Base-by-base conservation (phyloP, 2,113 vertebrate genomes). In the Podarcis cretensis region DNA sequence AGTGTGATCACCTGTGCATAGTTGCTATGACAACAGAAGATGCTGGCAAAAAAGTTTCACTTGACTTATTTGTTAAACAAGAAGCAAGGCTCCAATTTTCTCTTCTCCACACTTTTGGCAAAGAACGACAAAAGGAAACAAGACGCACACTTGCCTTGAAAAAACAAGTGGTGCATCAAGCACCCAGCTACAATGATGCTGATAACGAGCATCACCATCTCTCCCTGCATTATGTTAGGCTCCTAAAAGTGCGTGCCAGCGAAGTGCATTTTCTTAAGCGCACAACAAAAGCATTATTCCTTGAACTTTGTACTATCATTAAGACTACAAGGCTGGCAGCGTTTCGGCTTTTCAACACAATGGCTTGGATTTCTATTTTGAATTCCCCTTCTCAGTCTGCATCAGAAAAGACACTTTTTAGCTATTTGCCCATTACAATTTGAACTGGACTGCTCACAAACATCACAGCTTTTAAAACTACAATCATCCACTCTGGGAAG, bases 1-100 rank as follows among this genome's bases (percentile, higher is more conserved):
- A 92, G 74, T 92, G 43, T 5, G 16, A 73, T 77, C 81, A 83
- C 85, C 80, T 90, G 84, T 75, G 43, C 65, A 89, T 78, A 90
- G 95, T 92, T 92, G 84, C 91, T 86, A 73, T 1, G 87, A 93
- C 66, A 89, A 91, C 91, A 93, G 63, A 92, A 90, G 83, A 84
- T 7, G 30, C 75, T 57, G 65, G 84, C 75, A 74, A 93, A 89
- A 86, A 32, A 91, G 84, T 91, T 63, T 27, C 73, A 85, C 79
- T 48, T 65, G 71, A 25, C 69, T 86, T 86, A 82, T 95, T 75
- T 89, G 68, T 81, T 91, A 90, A 94, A 43, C 59, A 86, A 40
- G 65, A 86, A 83, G 63, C 69, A 87, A 94, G 89, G 79, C 90
- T 91, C 83, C 86, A 74, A 65, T 90, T 94, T 91, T 54, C 82